Percentiles rank a stretch among this genome's conserved stretches.
Evolutionary conservation across 2,113 vertebrate genomes (phyloP).

Genomic region (Ailurus styani): DNA sequence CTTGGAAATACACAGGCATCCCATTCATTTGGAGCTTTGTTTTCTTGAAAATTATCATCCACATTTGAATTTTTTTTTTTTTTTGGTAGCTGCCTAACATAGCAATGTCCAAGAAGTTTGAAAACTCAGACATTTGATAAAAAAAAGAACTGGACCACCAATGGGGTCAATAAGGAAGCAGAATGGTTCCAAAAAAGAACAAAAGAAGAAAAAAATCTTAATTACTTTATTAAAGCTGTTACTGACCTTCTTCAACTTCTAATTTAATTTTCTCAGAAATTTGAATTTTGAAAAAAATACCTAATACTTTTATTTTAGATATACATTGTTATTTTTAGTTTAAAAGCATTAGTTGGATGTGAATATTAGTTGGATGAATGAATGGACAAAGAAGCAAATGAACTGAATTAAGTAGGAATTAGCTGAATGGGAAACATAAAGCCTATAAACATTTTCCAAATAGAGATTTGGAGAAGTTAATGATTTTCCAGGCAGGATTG

Average conservation of each 20-base stretch:
- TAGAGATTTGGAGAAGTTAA: not conserved
- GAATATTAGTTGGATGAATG: not conserved
- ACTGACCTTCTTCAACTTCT: not conserved
- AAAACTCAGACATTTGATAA: slow-evolving; percentile 22
- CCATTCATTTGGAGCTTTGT: slow-evolving; percentile 34
- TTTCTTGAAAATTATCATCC: slow-evolving; percentile 28
- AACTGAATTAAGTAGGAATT: not conserved
- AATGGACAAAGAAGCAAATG: not conserved
- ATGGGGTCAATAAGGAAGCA: not conserved
- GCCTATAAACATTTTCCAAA: not conserved
- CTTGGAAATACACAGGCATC: not conserved
- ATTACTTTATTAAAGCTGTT: not conserved
- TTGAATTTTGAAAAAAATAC: not conserved
- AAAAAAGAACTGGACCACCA: slow-evolving; percentile 1
- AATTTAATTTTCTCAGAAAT: slow-evolving; percentile 21
- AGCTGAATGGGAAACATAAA: not conserved
- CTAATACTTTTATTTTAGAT: not conserved
- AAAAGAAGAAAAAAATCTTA: not conserved
- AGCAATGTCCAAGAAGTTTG: slow-evolving; percentile 56
- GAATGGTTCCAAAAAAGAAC: not conserved
- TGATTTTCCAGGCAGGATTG: not conserved
- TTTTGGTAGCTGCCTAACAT: slow-evolving; percentile 17
- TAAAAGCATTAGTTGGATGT: not conserved
- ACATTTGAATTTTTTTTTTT: slow-evolving; percentile 18
- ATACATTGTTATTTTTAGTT: not conserved